Conservation (phyloP, 1,140 invertebrate species). For the Drosophila saltans region DNA sequence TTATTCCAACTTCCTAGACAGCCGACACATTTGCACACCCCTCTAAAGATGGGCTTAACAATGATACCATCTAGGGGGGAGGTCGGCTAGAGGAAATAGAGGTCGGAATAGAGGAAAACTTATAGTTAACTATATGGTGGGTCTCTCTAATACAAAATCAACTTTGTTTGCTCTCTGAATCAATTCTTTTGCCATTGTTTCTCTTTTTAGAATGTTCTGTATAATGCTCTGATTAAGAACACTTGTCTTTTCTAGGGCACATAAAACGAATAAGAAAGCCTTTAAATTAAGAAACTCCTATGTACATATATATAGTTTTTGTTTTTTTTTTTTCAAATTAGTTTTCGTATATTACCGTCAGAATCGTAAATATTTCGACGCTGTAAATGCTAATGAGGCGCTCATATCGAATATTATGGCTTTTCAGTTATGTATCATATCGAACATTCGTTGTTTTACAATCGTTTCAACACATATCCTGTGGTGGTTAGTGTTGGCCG, state of each 20-base stretch:
- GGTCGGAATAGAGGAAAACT: too few species aligned
- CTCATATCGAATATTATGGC: slow-evolving; percentile 44
- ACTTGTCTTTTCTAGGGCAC: too few species aligned
- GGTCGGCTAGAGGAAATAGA: too few species aligned
- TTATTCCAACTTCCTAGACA: slow-evolving; percentile 14
- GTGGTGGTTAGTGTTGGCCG: slow-evolving; percentile 12
- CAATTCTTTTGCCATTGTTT: background rate
- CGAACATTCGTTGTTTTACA: slow-evolving; percentile 29
- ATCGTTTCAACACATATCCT: slow-evolving; percentile 35
- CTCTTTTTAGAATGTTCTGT: background rate
- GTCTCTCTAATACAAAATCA: too few species aligned
- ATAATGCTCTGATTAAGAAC: too few species aligned
- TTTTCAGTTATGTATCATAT: slow-evolving; percentile 35
- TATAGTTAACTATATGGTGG: too few species aligned
- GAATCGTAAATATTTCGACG: slow-evolving; percentile 66
- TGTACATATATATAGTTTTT: too few species aligned
- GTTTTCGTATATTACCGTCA: slow-evolving; percentile 40
- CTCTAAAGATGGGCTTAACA: background rate
- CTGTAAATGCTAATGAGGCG: slow-evolving; percentile 68
- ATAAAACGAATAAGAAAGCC: too few species aligned
- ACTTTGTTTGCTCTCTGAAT: too few species aligned
- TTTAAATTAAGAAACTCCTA: too few species aligned
- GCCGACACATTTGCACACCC: background rate
- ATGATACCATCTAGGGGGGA: too few species aligned
- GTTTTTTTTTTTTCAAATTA: slow-evolving; percentile 14